Evolutionary conservation across 2,113 vertebrate genomes (phyloP).

Genomic region (Coracopsis vasa): DNA sequence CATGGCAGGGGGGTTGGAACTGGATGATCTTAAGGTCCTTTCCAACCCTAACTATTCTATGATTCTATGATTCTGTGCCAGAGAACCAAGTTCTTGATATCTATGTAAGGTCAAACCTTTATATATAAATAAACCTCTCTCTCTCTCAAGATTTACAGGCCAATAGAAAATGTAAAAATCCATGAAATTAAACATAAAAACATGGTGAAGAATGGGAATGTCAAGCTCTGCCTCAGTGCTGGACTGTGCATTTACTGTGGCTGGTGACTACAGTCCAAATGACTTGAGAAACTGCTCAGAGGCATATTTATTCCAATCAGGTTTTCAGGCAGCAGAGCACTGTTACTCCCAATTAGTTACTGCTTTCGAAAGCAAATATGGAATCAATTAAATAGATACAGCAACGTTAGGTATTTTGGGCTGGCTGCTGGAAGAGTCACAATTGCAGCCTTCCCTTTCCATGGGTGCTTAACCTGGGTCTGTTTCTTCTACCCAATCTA

Average conservation of each 20-base stretch:
- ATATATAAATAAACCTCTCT: not conserved
- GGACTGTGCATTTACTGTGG: not conserved
- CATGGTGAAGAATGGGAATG: not conserved
- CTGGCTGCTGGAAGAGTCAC: not conserved
- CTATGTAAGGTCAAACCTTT: not conserved
- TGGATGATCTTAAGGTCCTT: too few relatives aligned
- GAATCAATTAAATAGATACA: not conserved
- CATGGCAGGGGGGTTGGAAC: too few relatives aligned
- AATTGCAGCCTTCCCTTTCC: not conserved
- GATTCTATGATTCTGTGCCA: not conserved
- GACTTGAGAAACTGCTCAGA: not conserved
- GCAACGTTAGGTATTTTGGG: not conserved
- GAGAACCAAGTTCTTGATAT: not conserved
- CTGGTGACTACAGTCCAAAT: not conserved
- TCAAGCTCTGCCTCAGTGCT: not conserved
- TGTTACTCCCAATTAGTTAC: not conserved
- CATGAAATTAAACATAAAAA: not conserved
- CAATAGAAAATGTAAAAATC: not conserved
- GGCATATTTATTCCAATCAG: not conserved
- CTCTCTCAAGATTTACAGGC: not conserved
- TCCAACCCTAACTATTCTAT: too few relatives aligned
- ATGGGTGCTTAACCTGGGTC: not conserved
- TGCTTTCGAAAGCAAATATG: not conserved
- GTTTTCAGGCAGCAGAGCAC: not conserved
- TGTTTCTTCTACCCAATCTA: not conserved